phyloP scores from a whole-genome alignment of 2,113 vertebrate genomes.

The Dendrocopos noguchii region DNA sequence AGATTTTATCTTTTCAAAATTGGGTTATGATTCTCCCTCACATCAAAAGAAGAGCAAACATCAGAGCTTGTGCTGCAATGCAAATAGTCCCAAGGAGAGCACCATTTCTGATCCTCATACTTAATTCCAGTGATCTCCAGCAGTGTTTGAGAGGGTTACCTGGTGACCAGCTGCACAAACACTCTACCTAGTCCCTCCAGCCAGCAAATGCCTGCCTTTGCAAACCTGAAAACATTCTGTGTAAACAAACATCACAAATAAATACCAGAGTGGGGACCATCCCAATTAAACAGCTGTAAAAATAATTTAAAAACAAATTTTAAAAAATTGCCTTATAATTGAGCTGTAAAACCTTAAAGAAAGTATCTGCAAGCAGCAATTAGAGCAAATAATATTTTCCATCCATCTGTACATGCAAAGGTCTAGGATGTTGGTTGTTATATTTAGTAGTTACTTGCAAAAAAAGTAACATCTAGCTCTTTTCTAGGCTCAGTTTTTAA shows the following conservation, averaged over 20 bases:
- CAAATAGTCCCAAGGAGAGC: not conserved
- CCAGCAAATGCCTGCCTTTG: not conserved
- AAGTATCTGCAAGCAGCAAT: slow-evolving; percentile 33
- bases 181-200: slow-evolving; percentile 41
- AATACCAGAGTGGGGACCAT: slow-evolving; percentile 17
- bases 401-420: slow-evolving; percentile 19
- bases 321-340: slow-evolving; percentile 16
- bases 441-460: not conserved
- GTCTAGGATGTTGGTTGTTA: not conserved
- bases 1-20: slow-evolving; percentile 28
- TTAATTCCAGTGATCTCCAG: not conserved
- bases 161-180: slow-evolving; percentile 58
- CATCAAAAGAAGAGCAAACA: not conserved
- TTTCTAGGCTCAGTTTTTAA: not conserved
- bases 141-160: slow-evolving; percentile 56
- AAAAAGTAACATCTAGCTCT: not conserved
- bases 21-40: not conserved
- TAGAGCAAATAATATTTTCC: slow-evolving; percentile 38
- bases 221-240: slow-evolving; percentile 42
- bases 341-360: slow-evolving; percentile 49
- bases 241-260: slow-evolving; percentile 55
- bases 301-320: slow-evolving; percentile 48
- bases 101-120: not conserved
- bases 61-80: not conserved
- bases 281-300: slow-evolving; percentile 56